Evolutionary conservation across 1,140 invertebrate genomes (phyloP).

Genomic region (Drosophila rufa): DNA sequence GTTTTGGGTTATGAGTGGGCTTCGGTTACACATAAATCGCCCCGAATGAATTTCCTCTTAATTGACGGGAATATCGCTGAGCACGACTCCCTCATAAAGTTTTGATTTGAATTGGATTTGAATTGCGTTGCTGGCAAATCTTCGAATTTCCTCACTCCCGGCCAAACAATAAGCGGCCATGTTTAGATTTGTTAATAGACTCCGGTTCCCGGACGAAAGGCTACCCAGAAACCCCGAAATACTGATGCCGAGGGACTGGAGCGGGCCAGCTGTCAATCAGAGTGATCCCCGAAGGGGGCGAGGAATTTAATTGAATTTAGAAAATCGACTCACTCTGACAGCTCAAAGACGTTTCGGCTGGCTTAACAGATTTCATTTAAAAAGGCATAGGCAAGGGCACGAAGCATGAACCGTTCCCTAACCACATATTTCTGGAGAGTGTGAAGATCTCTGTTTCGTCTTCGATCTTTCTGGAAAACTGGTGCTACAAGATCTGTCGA

Average conservation of each 20-base stretch:
- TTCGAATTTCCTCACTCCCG: slow-evolving; percentile 10
- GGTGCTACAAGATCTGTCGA: no score
- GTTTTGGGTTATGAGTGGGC: slow-evolving; percentile 57
- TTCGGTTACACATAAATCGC: slow-evolving; percentile 57
- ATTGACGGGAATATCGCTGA: slow-evolving; percentile 64
- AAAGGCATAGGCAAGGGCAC: not conserved
- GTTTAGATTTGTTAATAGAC: slow-evolving; percentile 53
- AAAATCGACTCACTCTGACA: slow-evolving; percentile 64
- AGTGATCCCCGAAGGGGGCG: slow-evolving; percentile 32
- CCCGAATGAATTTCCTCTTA: slow-evolving; percentile 43
- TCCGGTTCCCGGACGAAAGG: slow-evolving; percentile 31
- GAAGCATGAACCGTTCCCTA: not conserved
- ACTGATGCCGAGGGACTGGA: slow-evolving; percentile 24
- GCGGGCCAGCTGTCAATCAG: slow-evolving; percentile 71
- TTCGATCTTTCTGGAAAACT: not conserved
- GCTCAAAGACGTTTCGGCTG: slow-evolving; percentile 63
- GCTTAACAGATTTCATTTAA: slow-evolving; percentile 22
- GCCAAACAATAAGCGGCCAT: slow-evolving; percentile 61
- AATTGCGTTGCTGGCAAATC: slow-evolving; percentile 55
- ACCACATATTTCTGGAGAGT: slow-evolving; percentile 12
- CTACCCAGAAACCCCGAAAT: slow-evolving; percentile 18
- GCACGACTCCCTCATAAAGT: slow-evolving; percentile 43
- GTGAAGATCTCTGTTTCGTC: slow-evolving; percentile 18
- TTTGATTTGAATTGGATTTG: slow-evolving; percentile 52
- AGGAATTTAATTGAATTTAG: slow-evolving; percentile 74